phyloP scores from a whole-genome alignment of 2,113 vertebrate species.

The Cyprinus carpio region DNA sequence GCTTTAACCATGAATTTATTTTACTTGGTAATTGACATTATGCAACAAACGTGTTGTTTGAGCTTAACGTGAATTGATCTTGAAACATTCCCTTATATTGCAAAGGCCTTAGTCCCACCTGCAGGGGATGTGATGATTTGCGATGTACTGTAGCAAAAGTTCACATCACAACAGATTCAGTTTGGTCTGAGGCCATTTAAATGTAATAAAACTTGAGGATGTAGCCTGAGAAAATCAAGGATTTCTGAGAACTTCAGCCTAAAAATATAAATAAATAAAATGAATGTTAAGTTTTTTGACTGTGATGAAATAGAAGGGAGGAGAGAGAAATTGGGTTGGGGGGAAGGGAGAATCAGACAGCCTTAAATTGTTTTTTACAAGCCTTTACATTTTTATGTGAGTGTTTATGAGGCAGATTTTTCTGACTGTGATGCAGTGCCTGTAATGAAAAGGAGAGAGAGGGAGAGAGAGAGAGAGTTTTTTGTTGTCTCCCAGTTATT shows the following conservation, averaged over 20 bases:
- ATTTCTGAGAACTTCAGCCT: not conserved
- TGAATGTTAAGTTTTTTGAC: not conserved
- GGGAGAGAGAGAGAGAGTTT: not conserved
- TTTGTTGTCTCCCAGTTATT: not conserved
- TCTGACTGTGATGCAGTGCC: constrained; percentile 22
- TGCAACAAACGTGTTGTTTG: constrained; percentile 1
- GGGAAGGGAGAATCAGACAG: not conserved
- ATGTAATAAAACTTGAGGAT: not conserved
- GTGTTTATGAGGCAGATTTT: constrained; percentile 4
- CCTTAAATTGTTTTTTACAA: constrained; percentile 24
- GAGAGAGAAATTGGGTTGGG: not conserved
- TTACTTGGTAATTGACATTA: not conserved
- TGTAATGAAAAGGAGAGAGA: not conserved
- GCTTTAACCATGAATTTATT: not conserved
- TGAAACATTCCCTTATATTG: not conserved
- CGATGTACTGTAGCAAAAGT: not conserved
- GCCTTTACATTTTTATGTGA: constrained; percentile 11
- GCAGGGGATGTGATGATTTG: not conserved
- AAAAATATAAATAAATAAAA: not conserved
- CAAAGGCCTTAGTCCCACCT: constrained; percentile 12
- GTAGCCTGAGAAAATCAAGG: not conserved
- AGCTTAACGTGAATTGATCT: not conserved
- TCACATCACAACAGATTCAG: not conserved
- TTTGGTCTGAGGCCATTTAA: not conserved
- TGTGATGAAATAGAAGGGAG: not conserved